Evolutionary conservation across 2,797 vertebrate genomes (phyloP), one percentile per base, ranked within the genome.

Genomic region (Chaunax sp.): DNA sequence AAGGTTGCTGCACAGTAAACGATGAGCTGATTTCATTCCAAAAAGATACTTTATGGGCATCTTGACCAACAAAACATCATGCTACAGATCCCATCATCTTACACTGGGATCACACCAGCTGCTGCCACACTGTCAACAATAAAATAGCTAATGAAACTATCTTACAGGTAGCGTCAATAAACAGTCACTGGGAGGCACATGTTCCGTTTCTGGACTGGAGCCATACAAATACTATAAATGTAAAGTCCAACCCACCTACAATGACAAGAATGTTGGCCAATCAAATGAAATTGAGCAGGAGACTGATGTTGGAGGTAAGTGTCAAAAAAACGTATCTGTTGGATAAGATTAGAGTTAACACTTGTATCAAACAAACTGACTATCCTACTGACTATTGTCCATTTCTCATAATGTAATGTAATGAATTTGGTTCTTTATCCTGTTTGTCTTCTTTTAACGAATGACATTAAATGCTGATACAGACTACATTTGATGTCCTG

Each of bases 241-340:
- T 52, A 0, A 0, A 0, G 44, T 90, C 25, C 10, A 35, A 2
- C 22, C 56, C 33, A 16, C 0, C 0, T 85, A 86, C 28, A 5
- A 41, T 0, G 0, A 0, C 0, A 0, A 0, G 0, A 0, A 0
- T 0, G 2, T 13, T n/a, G 0, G 1, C 0, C 0, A 0, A 1
- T 0, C 0, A 0, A 1, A 0, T 1, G 0, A 0, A 0, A 0
- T 7, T n/a, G 0, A 0, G 1, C 0, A 0, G 0, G 0, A 0
- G 9, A 90, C 87, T 26, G 0, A 0, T 0, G 0, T 0, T 2
- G 83, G 69, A 72, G 20, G 87, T 89, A 68, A 82, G 86, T 80
- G 16, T 60, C 7, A 8, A 1, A n/a, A 23, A 43, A n/a, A n/a
- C n/a, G n/a, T n/a, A n/a, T n/a, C n/a, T n/a, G n/a, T n/a, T n/a